These are phyloP conservation scores for Steinernema feltiae DNA, from an alignment of 1,140 invertebrate species.

Conservation along the genomic window DNA sequence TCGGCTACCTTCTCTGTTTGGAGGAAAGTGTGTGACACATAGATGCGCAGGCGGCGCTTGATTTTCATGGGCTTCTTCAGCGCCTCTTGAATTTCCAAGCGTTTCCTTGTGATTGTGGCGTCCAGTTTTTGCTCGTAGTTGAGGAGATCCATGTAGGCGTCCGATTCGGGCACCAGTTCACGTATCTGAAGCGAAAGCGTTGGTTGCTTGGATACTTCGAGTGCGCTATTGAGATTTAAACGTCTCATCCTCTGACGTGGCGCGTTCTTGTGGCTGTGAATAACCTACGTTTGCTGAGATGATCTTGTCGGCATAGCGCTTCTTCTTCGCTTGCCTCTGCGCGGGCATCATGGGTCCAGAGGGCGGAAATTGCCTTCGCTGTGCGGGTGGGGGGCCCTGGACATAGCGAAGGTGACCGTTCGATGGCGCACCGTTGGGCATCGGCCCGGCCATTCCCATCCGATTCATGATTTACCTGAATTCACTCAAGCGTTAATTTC, in stretches of 20 bases:
- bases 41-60: constrained; percentile 81
- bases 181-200: constrained; percentile 65
- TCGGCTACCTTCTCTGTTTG: constrained; percentile 70
- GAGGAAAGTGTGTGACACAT: constrained; percentile 97
- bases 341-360: background rate
- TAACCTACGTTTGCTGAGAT: background rate
- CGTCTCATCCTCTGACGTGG: too few species aligned
- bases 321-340: background rate
- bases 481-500: too few species aligned
- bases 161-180: constrained; percentile 93
- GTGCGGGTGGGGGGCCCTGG: background rate
- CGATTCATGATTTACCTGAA: background rate
- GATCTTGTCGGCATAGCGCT: background rate
- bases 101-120: constrained; percentile 93
- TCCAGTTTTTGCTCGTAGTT: constrained; percentile 96
- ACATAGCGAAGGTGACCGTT: background rate
- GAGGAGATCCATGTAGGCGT: constrained; percentile 96
- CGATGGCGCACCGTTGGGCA: background rate
- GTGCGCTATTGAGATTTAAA: too few species aligned
- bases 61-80: constrained; percentile 93
- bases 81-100: constrained; percentile 95
- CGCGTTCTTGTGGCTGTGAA: too few species aligned
- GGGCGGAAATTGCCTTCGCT: background rate
- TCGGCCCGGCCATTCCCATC: background rate
- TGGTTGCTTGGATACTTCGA: background rate